Conservation (phyloP, 2,113 vertebrate species). For the Salvelinus sp. region DNA sequence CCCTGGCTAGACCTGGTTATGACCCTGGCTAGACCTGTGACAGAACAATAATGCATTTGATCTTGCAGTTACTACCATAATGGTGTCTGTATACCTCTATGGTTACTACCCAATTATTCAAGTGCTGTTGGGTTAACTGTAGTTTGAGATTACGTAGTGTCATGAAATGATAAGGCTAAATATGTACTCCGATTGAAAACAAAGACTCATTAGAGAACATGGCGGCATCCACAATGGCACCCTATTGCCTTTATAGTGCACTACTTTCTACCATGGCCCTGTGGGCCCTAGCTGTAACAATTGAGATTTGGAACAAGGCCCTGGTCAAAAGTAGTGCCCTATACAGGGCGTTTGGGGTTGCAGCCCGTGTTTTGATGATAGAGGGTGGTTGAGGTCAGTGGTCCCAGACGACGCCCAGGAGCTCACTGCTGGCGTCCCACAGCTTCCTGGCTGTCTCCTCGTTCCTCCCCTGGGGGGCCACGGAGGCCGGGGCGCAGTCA, state of each 20-base stretch:
- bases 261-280: no score
- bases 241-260: no score
- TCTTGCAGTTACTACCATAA: constrained; percentile 10
- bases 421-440: constrained; percentile 89
- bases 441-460: constrained; percentile 83
- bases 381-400: constrained; percentile 66
- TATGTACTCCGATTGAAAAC: constrained; percentile 35
- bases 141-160: constrained; percentile 36
- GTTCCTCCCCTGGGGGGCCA: constrained; percentile 83
- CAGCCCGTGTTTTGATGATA: background rate
- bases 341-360: constrained; percentile 1
- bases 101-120: no score
- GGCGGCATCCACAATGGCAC: background rate
- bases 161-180: constrained; percentile 13
- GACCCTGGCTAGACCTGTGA: no score
- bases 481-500: constrained; percentile 84
- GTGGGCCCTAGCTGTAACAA: no score
- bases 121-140: constrained; percentile 25
- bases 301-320: no score
- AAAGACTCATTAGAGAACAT: constrained; percentile 23
- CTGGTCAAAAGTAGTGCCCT: no score
- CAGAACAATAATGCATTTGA: no score
- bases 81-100: constrained; percentile 45
- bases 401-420: constrained; percentile 83
- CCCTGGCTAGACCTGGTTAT: no score